Evolutionary conservation across 2,797 vertebrate genomes (phyloP), one percentile per base, ranked within the genome.

Genomic region (Tokudaia tokunoshimensis): DNA sequence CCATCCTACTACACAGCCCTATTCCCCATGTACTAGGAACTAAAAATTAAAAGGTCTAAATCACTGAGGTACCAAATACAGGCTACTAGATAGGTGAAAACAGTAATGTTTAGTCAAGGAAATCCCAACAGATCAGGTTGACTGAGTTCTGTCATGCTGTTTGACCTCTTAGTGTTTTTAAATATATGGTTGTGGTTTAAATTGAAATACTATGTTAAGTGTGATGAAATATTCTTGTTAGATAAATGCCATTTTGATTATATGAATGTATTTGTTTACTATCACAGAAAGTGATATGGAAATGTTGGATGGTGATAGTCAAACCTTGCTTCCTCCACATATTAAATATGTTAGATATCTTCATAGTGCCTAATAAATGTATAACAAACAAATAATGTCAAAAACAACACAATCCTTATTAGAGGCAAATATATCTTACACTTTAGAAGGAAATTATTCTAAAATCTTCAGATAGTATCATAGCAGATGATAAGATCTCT

Each of bases 391-490:
- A 79, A 92, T 29, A 93, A 61, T 34, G 70, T 72, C 37, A 67
- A 85, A 88, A 87, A 34, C 8, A 57, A 80, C 50, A 24, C 44
- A 87, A 89, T 79, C 12, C 17, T 85, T n/a, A 92, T 89, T 37
- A 74, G 47, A 95, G 94, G 41, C 19, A 94, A 97, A 94, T 81
- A 94, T 72, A 89, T 80, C 55, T 61, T 61, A 9, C 26, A 50
- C 12, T 91, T 95, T 94, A 19, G 34, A 37, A 95, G 44, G 3
- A 96, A 95, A 59, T 67, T 59, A 76, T 19, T 59, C 92, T 87
- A 78, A 63, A 92, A 85, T 67, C 94, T 90, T 88, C 55, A 91
- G 10, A 81, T 67, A 44, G 37, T 89, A 50, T 89, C 84, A 86
- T n/a, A 80, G 34, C 50, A 80, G 3, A 47, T 55, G 78, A 83